A percentile compares a stretch with the other conserved stretches of the same genome.
Conservation (phyloP, 2,797 vertebrate genomes). For the Vireo griseus region DNA sequence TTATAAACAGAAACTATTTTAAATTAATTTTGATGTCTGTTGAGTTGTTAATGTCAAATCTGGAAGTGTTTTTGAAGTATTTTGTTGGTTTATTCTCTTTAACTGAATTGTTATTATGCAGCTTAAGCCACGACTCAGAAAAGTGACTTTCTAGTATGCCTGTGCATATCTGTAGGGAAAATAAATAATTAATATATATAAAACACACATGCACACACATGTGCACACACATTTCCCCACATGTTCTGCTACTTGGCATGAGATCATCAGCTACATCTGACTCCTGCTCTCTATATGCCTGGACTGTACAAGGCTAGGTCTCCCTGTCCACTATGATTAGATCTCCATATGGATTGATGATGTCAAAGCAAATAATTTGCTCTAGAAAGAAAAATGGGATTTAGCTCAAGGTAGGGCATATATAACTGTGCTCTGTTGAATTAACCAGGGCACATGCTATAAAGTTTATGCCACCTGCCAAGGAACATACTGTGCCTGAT, state of each 20-base stretch:
- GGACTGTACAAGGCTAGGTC: not conserved
- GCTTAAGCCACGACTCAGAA: not conserved
- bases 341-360: not conserved
- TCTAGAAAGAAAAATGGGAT: not conserved
- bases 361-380: not conserved
- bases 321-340: not conserved
- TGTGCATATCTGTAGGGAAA: not conserved
- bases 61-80: not conserved
- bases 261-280: not conserved
- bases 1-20: not conserved
- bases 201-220: too few relatives aligned
- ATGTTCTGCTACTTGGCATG: not conserved
- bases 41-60: not conserved
- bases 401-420: not conserved
- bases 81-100: not conserved
- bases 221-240: not conserved
- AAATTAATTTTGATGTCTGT: not conserved
- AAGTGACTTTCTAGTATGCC: not conserved
- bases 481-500: not conserved
- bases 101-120: not conserved
- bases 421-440: not conserved
- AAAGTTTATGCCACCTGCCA: not conserved
- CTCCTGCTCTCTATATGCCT: not conserved
- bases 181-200: not conserved
- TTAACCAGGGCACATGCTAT: not conserved